Percentiles rank a stretch among this genome's conserved stretches.
Evolutionary conservation across 2,797 vertebrate genomes (phyloP).

Genomic region (Danio aesculapii): DNA sequence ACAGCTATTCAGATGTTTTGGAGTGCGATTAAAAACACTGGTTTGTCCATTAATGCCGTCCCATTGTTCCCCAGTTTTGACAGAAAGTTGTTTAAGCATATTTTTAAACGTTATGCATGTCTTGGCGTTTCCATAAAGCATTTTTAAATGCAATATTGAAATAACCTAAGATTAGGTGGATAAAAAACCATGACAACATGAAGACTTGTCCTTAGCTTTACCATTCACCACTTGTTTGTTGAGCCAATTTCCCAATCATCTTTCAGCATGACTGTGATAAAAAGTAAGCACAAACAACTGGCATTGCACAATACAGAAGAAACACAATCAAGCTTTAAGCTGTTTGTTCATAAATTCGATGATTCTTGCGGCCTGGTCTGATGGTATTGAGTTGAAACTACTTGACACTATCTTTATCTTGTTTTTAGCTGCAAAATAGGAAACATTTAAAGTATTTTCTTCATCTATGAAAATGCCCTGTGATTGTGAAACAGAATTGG

Average conservation of each 20-base stretch:
- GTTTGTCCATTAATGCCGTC: no score
- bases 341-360: background rate
- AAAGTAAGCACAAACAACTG: background rate
- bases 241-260: slow-evolving; percentile 15
- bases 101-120: no score
- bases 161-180: no score
- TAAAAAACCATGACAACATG: background rate
- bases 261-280: slow-evolving; percentile 18
- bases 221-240: background rate
- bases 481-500: slow-evolving; percentile 34
- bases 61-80: no score
- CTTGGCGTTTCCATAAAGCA: no score
- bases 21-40: no score
- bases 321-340: slow-evolving; percentile 14
- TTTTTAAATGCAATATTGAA: no score
- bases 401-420: background rate
- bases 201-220: slow-evolving; percentile 22
- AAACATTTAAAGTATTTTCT: background rate
- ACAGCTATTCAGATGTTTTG: no score
- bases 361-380: background rate
- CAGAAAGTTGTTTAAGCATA: no score
- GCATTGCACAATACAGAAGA: slow-evolving; percentile 7
- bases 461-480: background rate
- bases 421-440: background rate
- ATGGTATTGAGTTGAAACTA: background rate